These are phyloP conservation scores for Chloebia gouldiae DNA, from an alignment of 2,113 vertebrate species.

Conservation along the genomic window DNA sequence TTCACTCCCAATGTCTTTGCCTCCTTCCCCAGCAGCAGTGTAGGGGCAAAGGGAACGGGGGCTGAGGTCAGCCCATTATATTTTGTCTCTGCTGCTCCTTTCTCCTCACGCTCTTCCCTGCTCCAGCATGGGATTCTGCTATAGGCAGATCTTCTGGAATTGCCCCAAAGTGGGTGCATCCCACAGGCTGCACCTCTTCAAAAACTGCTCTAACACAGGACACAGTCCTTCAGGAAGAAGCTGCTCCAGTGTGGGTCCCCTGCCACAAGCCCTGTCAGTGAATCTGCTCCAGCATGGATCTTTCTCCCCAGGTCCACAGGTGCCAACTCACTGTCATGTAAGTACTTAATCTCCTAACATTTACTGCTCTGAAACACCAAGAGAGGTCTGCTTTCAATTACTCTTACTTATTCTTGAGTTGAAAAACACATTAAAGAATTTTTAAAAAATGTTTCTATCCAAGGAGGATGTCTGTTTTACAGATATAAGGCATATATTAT, in stretches of 20 bases:
- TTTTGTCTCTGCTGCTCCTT: neutral
- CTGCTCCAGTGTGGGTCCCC: neutral
- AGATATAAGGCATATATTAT: neutral
- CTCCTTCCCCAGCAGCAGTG: neutral
- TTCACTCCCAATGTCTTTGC: neutral
- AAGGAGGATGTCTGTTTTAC: neutral
- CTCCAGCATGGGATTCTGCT: neutral
- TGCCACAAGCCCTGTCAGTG: neutral
- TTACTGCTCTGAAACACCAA: neutral
- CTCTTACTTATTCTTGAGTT: neutral
- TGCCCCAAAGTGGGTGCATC: neutral
- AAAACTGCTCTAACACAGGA: neutral
- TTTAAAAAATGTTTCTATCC: neutral
- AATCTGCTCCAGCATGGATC: neutral
- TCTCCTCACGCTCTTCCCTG: neutral
- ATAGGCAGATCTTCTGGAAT: neutral
- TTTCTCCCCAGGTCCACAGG: neutral
- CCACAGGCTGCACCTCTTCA: neutral
- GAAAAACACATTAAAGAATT: neutral
- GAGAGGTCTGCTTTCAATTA: neutral
- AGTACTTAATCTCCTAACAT: neutral
- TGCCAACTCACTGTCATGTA: neutral
- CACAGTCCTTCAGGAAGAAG: neutral
- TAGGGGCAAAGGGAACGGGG: neutral
- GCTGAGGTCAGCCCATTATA: neutral